Conservation (phyloP, 2,113 vertebrate species). For the Patagioenas fasciata region DNA sequence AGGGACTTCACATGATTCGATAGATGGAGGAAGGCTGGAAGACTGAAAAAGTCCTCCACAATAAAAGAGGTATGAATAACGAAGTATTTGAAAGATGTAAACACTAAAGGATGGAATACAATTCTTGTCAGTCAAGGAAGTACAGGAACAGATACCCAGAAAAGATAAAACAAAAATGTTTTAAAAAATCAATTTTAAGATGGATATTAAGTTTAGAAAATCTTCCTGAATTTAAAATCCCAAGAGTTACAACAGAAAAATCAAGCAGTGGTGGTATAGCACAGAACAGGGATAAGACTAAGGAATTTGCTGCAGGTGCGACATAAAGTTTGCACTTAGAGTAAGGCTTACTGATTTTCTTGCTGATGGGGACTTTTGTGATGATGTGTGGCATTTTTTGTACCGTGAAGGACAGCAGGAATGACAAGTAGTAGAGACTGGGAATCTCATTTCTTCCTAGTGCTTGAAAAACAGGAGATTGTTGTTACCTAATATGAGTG, state of each 20-base stretch:
- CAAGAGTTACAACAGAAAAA: not conserved
- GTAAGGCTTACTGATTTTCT: not conserved
- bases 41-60: not conserved
- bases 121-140: not conserved
- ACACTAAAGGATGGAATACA: not conserved
- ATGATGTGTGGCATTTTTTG: not conserved
- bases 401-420: not conserved
- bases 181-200: not conserved
- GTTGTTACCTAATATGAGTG: not conserved
- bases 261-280: not conserved
- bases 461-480: not conserved
- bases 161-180: not conserved
- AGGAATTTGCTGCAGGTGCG: not conserved
- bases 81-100: not conserved
- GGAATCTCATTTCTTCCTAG: not conserved
- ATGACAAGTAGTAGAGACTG: not conserved
- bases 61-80: not conserved
- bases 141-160: not conserved
- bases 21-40: not conserved
- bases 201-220: not conserved
- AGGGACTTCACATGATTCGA: not conserved
- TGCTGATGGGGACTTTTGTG: not conserved
- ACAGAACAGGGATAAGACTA: not conserved
- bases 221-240: not conserved
- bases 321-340: not conserved